A percentile compares a stretch with the other conserved stretches of the same genome.
phyloP scores from a whole-genome alignment of 2,797 vertebrate genomes.

The Phataginus tetradactyla region DNA sequence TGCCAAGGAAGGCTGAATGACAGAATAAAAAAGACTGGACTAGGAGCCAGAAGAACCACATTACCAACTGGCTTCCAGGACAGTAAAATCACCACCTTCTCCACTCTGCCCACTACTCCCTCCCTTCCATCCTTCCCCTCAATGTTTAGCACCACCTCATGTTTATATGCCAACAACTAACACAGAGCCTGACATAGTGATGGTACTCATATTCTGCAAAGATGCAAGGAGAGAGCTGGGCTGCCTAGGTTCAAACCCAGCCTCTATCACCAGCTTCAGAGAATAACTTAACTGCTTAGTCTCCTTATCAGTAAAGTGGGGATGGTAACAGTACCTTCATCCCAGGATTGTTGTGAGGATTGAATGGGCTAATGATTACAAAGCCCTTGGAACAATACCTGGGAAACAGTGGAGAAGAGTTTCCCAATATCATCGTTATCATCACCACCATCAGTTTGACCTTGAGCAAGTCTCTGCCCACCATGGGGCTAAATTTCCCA shows the following conservation, averaged over 20 bases:
- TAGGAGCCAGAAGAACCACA: not conserved
- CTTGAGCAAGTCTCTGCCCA: not conserved
- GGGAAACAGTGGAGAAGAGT: not conserved
- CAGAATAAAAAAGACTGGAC: not conserved
- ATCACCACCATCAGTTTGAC: not conserved
- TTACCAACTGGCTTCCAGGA: not conserved
- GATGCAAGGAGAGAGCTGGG: accelerated
- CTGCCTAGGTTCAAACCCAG: not conserved
- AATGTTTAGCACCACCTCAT: accelerated
- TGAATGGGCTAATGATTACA: not conserved
- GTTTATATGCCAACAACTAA: not conserved
- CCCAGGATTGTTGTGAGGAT: not conserved
- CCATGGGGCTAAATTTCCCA: not conserved
- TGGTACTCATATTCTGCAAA: not conserved
- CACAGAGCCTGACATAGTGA: not conserved
- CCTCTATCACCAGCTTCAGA: not conserved
- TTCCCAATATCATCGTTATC: not conserved
- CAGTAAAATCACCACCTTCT: not conserved
- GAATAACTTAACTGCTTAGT: not conserved
- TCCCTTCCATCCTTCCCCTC: not conserved
- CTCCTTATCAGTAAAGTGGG: not conserved
- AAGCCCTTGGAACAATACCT: not conserved
- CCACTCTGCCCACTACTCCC: not conserved
- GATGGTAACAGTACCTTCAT: not conserved
- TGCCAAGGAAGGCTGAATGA: not conserved